Percentiles rank a stretch among this genome's conserved stretches.
Evolutionary conservation across 1,140 invertebrate species (phyloP).

Genomic region (Bombyx mori): ASM3026992v2 NC_085121.1:9668001-9668500

Average conservation of each 20-base stretch:
- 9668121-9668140: no score
- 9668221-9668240: conserved; percentile 1
- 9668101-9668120: background rate
- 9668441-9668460: no score
- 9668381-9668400: background rate
- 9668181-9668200: background rate
- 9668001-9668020: background rate
- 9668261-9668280: background rate
- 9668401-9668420: no score
- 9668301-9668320: background rate
- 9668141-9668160: background rate
- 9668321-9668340: conserved; percentile 1
- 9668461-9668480: no score
- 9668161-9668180: background rate
- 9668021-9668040: background rate
- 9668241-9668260: background rate
- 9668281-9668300: background rate
- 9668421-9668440: no score
- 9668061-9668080: background rate
- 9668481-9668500: no score
- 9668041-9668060: background rate
- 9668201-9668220: conserved; percentile 1
- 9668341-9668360: conserved; percentile 4
- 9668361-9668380: background rate
- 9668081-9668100: background rate